These are phyloP conservation scores for Temnothorax rugatulus DNA, from an alignment of 2,888 invertebrate species.

Conservation along the genomic window DNA sequence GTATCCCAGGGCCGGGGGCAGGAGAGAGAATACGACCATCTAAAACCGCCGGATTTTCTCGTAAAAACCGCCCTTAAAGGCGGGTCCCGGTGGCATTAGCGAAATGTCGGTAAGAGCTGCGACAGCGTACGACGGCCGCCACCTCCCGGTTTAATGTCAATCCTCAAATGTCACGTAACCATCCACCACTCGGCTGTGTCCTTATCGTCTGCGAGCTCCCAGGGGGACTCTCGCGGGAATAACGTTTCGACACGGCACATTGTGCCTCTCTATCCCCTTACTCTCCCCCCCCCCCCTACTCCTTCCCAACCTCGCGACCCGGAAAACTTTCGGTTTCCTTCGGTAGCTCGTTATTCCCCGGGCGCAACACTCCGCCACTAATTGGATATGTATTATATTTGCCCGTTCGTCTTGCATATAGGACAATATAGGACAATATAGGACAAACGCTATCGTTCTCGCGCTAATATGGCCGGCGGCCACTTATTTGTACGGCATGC, in stretches of 20 bases:
- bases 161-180: conserved; percentile 84
- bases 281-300: not conserved
- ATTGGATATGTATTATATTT: conserved; percentile 76
- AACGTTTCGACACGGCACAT: conserved; percentile 72
- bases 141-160: conserved; percentile 82
- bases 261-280: conserved; percentile 25
- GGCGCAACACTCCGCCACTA: conserved; percentile 63
- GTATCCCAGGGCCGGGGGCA: not conserved
- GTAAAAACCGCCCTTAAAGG: conserved; percentile 81
- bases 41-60: conserved; percentile 78
- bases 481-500: conserved; percentile 37
- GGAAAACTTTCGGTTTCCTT: conserved; percentile 69
- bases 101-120: conserved; percentile 79
- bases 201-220: conserved; percentile 73
- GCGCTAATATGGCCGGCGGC: not conserved
- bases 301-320: not conserved
- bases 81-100: conserved; percentile 81
- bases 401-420: conserved; percentile 48
- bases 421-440: conserved; percentile 27
- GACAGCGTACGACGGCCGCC: conserved; percentile 54
- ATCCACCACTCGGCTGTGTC: conserved; percentile 66
- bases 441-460: conserved; percentile 20
- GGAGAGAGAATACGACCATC: conserved; percentile 53
- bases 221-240: conserved; percentile 62
- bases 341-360: conserved; percentile 70